phyloP scores from a whole-genome alignment of 2,797 vertebrate genomes.

The Toxotes lorentzi region DNA sequence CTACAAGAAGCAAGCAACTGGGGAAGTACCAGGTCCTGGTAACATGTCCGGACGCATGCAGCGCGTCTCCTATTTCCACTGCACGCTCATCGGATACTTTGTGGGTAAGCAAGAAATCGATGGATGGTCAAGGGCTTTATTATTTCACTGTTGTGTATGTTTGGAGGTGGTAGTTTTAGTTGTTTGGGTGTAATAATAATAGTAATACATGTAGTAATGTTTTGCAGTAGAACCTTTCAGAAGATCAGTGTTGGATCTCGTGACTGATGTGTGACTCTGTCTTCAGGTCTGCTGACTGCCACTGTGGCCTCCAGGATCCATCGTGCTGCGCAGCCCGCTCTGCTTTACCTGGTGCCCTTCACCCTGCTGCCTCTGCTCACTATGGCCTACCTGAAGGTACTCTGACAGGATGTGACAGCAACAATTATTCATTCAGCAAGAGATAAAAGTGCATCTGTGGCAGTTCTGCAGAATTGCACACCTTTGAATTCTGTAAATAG shows the following conservation, averaged over 20 bases:
- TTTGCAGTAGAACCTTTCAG: neutral
- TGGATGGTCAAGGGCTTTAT: slow-evolving; percentile 14
- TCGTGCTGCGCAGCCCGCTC: slow-evolving; percentile 97
- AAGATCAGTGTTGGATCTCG: neutral
- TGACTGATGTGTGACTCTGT: slow-evolving; percentile 23
- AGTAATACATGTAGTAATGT: too few relatives aligned
- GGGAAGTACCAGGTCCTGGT: slow-evolving; percentile 89
- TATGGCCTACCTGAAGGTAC: slow-evolving; percentile 99
- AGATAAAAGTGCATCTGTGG: neutral
- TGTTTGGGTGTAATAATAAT: too few relatives aligned
- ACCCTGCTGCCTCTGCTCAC: slow-evolving; percentile 99
- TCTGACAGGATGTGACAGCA: neutral
- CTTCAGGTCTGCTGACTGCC: slow-evolving; percentile 94
- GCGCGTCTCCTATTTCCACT: slow-evolving; percentile 99
- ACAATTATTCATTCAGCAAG: neutral
- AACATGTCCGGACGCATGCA: slow-evolving; percentile 96
- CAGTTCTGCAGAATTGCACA: slow-evolving; percentile 3
- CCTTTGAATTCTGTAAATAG: neutral
- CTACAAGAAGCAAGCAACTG: slow-evolving; percentile 96
- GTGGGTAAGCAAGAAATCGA: slow-evolving; percentile 89
- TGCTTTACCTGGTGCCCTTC: slow-evolving; percentile 99
- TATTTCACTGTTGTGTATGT: neutral
- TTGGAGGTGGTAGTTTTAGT: neutral
- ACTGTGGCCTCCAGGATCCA: slow-evolving; percentile 99
- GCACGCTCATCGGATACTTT: slow-evolving; percentile 99